These are phyloP conservation scores for Encarsia formosa DNA, from an alignment of 2,888 invertebrate species.

Conservation along the genomic window DNA sequence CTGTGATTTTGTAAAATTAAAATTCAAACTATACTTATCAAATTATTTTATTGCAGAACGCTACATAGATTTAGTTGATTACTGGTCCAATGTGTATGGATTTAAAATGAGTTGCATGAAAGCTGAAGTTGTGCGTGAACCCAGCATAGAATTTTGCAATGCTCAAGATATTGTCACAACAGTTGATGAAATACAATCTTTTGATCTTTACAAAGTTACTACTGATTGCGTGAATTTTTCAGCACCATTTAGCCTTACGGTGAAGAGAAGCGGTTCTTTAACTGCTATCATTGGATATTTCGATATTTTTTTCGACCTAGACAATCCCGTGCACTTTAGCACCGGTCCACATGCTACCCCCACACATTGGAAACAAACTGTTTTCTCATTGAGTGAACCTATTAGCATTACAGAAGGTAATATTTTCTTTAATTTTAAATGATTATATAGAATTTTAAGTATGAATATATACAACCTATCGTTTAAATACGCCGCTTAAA, in stretches of 20 bases:
- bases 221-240: slow-evolving; percentile 69
- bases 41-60: slow-evolving; percentile 53
- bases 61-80: slow-evolving; percentile 70
- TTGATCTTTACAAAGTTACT: slow-evolving; percentile 74
- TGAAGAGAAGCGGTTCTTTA: slow-evolving; percentile 63
- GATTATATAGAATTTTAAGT: too few species aligned
- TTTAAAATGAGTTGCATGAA: slow-evolving; percentile 92
- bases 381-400: slow-evolving; percentile 77
- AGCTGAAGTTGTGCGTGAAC: slow-evolving; percentile 75
- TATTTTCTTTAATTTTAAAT: too few species aligned
- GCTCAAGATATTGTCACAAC: slow-evolving; percentile 44
- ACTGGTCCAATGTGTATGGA: slow-evolving; percentile 92
- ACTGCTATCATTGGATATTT: slow-evolving; percentile 88
- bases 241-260: slow-evolving; percentile 64
- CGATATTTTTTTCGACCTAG: slow-evolving; percentile 79
- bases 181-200: slow-evolving; percentile 43
- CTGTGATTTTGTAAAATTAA: slow-evolving; percentile 1
- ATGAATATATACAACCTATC: too few species aligned
- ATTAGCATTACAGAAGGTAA: slow-evolving; percentile 66
- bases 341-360: slow-evolving; percentile 71
- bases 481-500: too few species aligned
- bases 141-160: slow-evolving; percentile 61
- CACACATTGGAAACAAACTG: slow-evolving; percentile 95
- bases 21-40: background rate
- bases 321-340: slow-evolving; percentile 64